Conservation (phyloP, 2,113 vertebrate species). For the Pipra filicauda region DNA sequence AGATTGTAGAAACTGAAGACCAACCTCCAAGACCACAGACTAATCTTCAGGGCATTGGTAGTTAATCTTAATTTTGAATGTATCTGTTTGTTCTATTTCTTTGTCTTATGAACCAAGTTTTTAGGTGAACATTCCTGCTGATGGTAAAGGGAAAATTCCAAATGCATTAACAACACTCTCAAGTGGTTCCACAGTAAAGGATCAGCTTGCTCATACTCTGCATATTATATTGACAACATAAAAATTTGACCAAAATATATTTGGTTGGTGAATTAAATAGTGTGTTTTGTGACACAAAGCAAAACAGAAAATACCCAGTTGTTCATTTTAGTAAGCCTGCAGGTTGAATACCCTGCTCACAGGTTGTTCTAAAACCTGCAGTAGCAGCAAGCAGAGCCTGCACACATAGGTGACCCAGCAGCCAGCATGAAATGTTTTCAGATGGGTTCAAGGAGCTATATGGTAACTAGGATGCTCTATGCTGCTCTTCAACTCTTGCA, state of each 20-base stretch:
- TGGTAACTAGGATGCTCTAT: background rate
- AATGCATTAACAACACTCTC: accelerated
- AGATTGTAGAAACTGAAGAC: background rate
- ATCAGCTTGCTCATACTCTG: background rate
- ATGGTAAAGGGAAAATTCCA: background rate
- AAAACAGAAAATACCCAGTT: background rate
- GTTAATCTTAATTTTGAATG: background rate
- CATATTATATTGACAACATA: background rate
- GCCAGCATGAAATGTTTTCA: background rate
- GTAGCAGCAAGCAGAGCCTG: background rate
- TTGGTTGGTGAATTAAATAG: background rate
- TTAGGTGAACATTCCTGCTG: background rate
- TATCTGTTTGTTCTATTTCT: background rate
- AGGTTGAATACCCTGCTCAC: background rate
- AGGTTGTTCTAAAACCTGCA: background rate
- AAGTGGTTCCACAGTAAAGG: background rate
- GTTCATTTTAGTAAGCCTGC: background rate
- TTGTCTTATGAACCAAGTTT: background rate
- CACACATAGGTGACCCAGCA: accelerated
- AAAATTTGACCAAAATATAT: background rate
- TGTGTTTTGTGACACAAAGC: background rate
- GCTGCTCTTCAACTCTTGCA: background rate
- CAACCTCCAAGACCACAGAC: background rate
- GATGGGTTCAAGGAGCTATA: background rate
- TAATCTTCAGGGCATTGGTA: background rate